These are phyloP conservation scores for Artemia sinica DNA, from an alignment of 2,888 invertebrate genomes.

Conservation along the genomic window DNA sequence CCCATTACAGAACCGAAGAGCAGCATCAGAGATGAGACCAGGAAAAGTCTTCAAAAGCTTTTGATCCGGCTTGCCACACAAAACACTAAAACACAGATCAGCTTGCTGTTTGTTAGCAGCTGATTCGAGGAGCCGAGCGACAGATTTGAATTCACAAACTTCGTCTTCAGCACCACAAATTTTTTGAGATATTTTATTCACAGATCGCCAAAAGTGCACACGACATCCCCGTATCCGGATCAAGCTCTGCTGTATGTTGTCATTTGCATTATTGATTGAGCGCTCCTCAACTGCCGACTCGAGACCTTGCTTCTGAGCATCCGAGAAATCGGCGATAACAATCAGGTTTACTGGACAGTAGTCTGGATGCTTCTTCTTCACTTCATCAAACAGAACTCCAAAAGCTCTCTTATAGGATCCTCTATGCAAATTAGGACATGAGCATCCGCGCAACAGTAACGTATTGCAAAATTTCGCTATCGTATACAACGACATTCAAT, in stretches of 20 bases:
- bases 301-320: constrained; percentile 1
- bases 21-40: constrained; percentile 6
- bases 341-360: neutral
- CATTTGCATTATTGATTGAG: neutral
- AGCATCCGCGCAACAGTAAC: neutral
- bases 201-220: neutral
- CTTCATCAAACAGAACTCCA: neutral
- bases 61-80: neutral
- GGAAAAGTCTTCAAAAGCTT: neutral
- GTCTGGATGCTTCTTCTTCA: neutral
- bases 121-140: neutral
- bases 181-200: neutral
- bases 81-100: neutral
- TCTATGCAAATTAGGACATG: constrained; percentile 11
- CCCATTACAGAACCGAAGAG: neutral
- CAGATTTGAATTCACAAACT: neutral
- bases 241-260: neutral
- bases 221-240: neutral
- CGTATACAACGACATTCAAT: neutral
- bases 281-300: neutral
- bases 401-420: constrained; percentile 5
- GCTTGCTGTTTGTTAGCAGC: constrained; percentile 5
- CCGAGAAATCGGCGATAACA: constrained; percentile 10
- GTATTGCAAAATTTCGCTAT: constrained; percentile 1
- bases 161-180: neutral